Percentiles rank a stretch among this genome's conserved stretches.
Evolutionary conservation across 2,113 vertebrate genomes (phyloP).

Genomic region (Benitochromis conjunctus): DNA sequence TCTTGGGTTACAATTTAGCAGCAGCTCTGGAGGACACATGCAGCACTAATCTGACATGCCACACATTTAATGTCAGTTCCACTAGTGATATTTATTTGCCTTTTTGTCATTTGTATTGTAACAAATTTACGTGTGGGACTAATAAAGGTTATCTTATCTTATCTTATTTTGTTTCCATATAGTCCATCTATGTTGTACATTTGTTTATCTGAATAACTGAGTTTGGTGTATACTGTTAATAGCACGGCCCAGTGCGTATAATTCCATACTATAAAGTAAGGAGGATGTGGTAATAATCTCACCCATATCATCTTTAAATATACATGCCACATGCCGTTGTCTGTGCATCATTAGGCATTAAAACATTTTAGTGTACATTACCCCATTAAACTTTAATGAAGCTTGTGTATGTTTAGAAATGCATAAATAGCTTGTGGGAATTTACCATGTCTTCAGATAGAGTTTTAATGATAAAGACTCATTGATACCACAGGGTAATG

Average conservation of each 20-base stretch:
- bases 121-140: too few species aligned
- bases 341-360: neutral
- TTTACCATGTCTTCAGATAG: neutral
- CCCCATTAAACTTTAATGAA: constrained; percentile 6
- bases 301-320: neutral
- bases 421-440: neutral
- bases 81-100: neutral
- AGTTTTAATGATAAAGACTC: neutral
- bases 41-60: neutral
- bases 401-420: neutral
- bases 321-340: neutral
- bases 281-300: neutral
- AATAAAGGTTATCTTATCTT: too few species aligned
- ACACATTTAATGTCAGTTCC: neutral
- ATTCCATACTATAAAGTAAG: neutral
- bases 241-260: neutral
- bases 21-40: neutral
- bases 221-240: neutral
- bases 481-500: neutral
- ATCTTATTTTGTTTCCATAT: neutral
- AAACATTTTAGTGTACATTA: neutral
- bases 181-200: neutral
- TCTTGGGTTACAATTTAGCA: neutral
- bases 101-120: neutral
- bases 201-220: neutral